These are phyloP conservation scores for Neosalanx taihuensis DNA, from an alignment of 2,797 vertebrate species.

Conservation along the genomic window DNA sequence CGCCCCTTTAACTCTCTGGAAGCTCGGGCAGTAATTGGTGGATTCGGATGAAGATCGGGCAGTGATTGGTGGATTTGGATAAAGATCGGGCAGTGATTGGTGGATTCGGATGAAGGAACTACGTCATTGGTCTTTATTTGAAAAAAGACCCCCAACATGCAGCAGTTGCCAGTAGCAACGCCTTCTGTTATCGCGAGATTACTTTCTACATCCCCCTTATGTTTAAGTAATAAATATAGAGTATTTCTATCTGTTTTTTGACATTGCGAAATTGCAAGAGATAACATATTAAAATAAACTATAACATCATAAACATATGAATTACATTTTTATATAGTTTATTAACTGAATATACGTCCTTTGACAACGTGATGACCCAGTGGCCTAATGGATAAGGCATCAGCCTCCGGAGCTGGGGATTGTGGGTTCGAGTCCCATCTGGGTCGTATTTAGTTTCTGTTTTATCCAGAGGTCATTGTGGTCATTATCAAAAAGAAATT, in stretches of 20 bases:
- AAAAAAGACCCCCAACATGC: conserved; percentile 56
- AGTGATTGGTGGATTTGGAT: conserved; percentile 79
- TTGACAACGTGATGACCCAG: conserved; percentile 68
- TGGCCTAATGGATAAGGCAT: conserved; percentile 84
- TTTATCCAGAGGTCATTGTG: conserved; percentile 23
- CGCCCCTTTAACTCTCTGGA: conserved; percentile 76
- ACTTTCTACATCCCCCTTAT: background rate
- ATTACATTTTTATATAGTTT: background rate
- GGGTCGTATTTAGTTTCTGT: conserved; percentile 68
- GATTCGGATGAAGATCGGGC: conserved; percentile 63
- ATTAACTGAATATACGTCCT: background rate
- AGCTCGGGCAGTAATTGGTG: conserved; percentile 71
- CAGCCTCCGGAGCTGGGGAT: conserved; percentile 79
- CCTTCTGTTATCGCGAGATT: conserved; percentile 58
- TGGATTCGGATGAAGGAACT: conserved; percentile 67
- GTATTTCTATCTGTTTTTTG: conserved; percentile 1
- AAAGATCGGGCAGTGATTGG: conserved; percentile 71
- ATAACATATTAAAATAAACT: background rate
- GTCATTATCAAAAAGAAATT: background rate
- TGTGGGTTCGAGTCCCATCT: conserved; percentile 82
- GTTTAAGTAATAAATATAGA: background rate
- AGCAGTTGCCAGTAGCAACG: conserved; percentile 51
- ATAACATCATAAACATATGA: background rate
- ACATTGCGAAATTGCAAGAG: background rate
- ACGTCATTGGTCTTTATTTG: conserved; percentile 61